Evolutionary conservation across 1,140 invertebrate species (phyloP), one percentile per base, ranked within the genome.

Genomic region (Cydia fagiglandana): DNA sequence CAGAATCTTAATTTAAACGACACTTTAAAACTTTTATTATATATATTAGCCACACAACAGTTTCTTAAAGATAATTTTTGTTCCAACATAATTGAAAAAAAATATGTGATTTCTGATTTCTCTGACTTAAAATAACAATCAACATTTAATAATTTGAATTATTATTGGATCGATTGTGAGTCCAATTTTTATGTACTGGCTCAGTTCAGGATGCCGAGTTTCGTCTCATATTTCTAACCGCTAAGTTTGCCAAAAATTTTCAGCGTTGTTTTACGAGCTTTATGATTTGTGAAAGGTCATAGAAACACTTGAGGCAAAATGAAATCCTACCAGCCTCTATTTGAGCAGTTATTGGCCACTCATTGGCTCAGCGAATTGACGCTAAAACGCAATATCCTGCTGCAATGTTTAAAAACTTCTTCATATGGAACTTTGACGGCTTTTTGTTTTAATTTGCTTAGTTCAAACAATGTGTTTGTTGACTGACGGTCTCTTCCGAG

Each of bases 271-370:
- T 70, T 70, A 45, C 45, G 47, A 50, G 28, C 47, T 73, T 53
- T 73, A 50, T 73, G 73, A 73, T 73, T 73, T 53, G 66, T 45
- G 66, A 41, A 70, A 70, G 66, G n/a, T 45, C 66, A 41, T 70
- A 70, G 66, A 70, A 45, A 17, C 73, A 41, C 73, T 74, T 68
- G 73, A 76, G 24, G 64, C 83, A 83, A 88, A 87, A 90, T 87
- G 85, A 88, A 86, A 84, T 82, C 83, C 83, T 80, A 78, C 70
- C 80, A 81, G 81, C 79, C 77, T 82, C 82, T 81, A 85, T 86
- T 86, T 82, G 80, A 84, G 79, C 82, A 81, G 86, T 86, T 91
- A 91, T 91, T 91, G 86, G 79, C 88, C 86, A 87, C 88, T 91
- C 84, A 86, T 87, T 70, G 66, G 66, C 66, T 85, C 81, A 78